A percentile compares a stretch with the other conserved stretches of the same genome.
Conservation (phyloP, 2,888 invertebrate species). For the Archips crataeganus region DNA sequence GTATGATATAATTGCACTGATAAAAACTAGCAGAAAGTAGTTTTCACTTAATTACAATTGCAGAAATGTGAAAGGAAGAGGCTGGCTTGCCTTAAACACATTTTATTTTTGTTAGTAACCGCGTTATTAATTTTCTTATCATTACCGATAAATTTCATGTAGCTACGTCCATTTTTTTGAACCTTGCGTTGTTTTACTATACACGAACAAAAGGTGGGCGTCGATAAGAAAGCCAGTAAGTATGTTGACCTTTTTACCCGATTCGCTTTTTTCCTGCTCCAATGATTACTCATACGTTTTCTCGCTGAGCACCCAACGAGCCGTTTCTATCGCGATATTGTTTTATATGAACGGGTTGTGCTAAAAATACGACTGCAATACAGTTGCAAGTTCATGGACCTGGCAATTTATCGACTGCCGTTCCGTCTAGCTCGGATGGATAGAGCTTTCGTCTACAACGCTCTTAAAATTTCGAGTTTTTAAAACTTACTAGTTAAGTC, state of each 20-base stretch:
- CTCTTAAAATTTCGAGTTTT: constrained; percentile 19
- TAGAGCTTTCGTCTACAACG: constrained; percentile 47
- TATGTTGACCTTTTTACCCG: constrained; percentile 14
- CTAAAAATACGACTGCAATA: constrained; percentile 50
- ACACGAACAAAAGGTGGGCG: neutral
- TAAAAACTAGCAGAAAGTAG: constrained; percentile 7
- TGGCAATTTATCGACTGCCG: constrained; percentile 61
- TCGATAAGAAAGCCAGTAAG: constrained; percentile 6
- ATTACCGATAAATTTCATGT: neutral
- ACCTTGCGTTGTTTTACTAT: neutral
- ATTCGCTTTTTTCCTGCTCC: constrained; percentile 16
- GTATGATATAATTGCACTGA: constrained; percentile 4
- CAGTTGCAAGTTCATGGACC: constrained; percentile 75
- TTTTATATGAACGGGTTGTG: constrained; percentile 40
- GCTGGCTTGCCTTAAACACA: neutral
- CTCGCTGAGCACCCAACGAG: constrained; percentile 34
- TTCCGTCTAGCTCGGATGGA: constrained; percentile 59
- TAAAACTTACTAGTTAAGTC: constrained; percentile 19
- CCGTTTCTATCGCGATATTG: constrained; percentile 36
- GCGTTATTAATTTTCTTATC: neutral
- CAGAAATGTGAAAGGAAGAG: constrained; percentile 21
- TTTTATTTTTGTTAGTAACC: neutral
- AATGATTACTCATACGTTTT: constrained; percentile 40
- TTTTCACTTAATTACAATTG: constrained; percentile 17
- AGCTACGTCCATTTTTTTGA: too few species aligned